These are phyloP conservation scores for Trilocha varians DNA, from an alignment of 2,888 invertebrate genomes.

Conservation along the genomic window DNA sequence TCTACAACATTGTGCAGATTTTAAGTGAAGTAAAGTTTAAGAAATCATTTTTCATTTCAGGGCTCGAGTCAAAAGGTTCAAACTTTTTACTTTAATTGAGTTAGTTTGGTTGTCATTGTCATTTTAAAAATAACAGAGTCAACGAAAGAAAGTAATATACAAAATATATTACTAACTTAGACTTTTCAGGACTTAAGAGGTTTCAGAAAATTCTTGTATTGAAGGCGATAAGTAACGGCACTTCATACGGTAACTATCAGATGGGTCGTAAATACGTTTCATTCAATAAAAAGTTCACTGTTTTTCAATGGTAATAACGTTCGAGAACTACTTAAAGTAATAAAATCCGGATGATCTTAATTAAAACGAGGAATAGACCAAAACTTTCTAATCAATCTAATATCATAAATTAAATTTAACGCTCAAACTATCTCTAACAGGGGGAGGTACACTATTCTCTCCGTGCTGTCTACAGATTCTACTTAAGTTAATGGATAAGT, in stretches of 20 bases:
- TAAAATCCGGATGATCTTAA: not conserved
- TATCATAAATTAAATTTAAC: slow-evolving; percentile 56
- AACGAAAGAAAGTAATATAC: no score
- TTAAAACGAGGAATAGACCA: slow-evolving; percentile 20
- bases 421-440: slow-evolving; percentile 49
- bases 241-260: no score
- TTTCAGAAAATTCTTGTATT: no score
- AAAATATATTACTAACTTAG: no score
- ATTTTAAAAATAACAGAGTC: no score
- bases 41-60: slow-evolving; percentile 62
- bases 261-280: no score
- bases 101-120: no score
- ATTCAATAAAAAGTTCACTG: no score
- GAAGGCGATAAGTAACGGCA: no score
- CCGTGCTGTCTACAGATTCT: slow-evolving; percentile 69
- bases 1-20: slow-evolving; percentile 70
- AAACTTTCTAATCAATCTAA: slow-evolving; percentile 42
- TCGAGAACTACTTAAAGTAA: not conserved
- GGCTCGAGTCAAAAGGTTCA: slow-evolving; percentile 33
- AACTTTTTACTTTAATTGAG: not conserved
- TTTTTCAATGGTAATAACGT: not conserved
- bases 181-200: no score
- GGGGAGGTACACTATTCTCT: slow-evolving; percentile 49
- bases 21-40: slow-evolving; percentile 66
- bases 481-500: slow-evolving; percentile 73